Percentiles rank a stretch among this genome's conserved stretches.
These are phyloP conservation scores for Notodonta dromedarius DNA, from an alignment of 2,888 invertebrate genomes.

Conservation along the genomic window DNA sequence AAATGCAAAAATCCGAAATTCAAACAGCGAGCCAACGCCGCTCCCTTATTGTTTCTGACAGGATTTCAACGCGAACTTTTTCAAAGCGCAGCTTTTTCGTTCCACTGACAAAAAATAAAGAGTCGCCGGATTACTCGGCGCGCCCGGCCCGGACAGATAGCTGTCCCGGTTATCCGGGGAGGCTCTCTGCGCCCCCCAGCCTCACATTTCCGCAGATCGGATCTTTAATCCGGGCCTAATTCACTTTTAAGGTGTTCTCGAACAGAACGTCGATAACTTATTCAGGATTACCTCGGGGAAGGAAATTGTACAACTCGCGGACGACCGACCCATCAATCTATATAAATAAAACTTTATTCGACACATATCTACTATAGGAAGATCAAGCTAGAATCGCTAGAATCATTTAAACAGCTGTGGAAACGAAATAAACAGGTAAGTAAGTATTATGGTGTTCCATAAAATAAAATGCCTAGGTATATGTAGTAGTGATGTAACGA, in stretches of 20 bases:
- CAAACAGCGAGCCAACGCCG: conserved; percentile 6
- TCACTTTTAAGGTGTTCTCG: conserved; percentile 39
- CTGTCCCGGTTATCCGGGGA: conserved; percentile 13
- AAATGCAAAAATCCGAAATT: not conserved
- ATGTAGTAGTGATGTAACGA: no score
- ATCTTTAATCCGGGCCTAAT: conserved; percentile 42
- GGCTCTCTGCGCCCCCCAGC: conserved; percentile 15
- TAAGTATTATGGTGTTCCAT: no score
- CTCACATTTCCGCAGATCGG: conserved; percentile 37
- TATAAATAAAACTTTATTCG: conserved; percentile 1
- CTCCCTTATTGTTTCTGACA: conserved; percentile 28
- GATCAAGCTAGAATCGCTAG: no score
- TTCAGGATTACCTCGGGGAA: conserved; percentile 19
- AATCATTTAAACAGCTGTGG: no score
- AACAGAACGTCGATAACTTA: conserved; percentile 28
- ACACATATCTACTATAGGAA: no score
- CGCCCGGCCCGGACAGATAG: conserved; percentile 14
- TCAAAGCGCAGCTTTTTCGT: conserved; percentile 31
- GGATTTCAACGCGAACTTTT: conserved; percentile 28
- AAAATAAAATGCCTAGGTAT: no score
- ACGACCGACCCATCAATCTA: not conserved
- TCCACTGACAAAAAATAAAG: conserved; percentile 42
- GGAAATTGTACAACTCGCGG: conserved; percentile 6
- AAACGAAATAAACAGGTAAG: no score
- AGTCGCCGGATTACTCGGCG: conserved; percentile 28